Conservation (phyloP, 2,888 invertebrate species). For the Mesorhabditis sp. region DNA sequence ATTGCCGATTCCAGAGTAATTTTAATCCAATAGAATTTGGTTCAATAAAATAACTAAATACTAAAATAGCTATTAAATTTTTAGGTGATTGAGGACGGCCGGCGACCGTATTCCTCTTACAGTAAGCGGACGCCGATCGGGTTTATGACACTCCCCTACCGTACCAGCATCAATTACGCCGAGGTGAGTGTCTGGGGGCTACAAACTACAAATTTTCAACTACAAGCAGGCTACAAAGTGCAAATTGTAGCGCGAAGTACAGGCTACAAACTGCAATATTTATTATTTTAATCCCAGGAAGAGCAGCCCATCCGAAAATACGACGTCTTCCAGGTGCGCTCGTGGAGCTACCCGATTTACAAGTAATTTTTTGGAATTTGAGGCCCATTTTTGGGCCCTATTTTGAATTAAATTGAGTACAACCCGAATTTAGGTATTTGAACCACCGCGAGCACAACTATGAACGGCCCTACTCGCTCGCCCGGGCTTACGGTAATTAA, state of each 20-base stretch:
- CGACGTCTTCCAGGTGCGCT: slow-evolving; percentile 55
- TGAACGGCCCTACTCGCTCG: slow-evolving; percentile 51
- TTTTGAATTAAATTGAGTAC: background rate
- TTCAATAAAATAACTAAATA: no score
- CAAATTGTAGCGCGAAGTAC: background rate
- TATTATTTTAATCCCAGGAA: slow-evolving; percentile 7
- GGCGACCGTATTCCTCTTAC: slow-evolving; percentile 18
- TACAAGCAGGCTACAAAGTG: no score
- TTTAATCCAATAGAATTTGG: no score
- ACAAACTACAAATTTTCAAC: no score
- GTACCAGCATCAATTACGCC: slow-evolving; percentile 43
- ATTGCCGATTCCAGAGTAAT: slow-evolving; percentile 22
- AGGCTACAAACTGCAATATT: background rate
- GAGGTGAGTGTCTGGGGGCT: background rate
- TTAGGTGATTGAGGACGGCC: slow-evolving; percentile 15
- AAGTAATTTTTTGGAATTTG: slow-evolving; percentile 34
- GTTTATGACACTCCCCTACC: slow-evolving; percentile 51
- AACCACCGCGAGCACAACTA: slow-evolving; percentile 52
- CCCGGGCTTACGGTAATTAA: slow-evolving; percentile 35
- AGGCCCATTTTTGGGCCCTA: slow-evolving; percentile 6
- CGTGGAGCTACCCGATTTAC: slow-evolving; percentile 57
- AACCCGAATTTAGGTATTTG: slow-evolving; percentile 45
- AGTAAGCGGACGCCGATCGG: slow-evolving; percentile 47
- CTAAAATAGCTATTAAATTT: background rate
- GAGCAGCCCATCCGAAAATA: slow-evolving; percentile 53